Conservation (phyloP, 2,797 vertebrate species). For the Merluccius polli region DNA sequence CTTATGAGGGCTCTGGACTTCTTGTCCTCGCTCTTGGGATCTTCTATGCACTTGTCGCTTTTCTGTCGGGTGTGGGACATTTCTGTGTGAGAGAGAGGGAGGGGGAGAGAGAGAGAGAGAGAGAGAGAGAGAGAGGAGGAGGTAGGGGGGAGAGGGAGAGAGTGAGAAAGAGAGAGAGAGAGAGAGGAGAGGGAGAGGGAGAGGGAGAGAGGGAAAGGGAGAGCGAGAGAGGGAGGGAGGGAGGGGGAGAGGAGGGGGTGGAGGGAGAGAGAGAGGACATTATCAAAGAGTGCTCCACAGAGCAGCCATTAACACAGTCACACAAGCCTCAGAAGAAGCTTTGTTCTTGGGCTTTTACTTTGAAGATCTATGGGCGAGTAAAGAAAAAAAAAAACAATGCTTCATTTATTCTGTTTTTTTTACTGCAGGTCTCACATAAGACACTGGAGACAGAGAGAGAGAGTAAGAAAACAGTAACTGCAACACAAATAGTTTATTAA, state of each 20-base stretch:
- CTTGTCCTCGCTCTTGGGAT: slow-evolving; percentile 87
- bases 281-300: slow-evolving; percentile 69
- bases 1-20: slow-evolving; percentile 85
- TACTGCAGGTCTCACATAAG: slow-evolving; percentile 66
- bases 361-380: slow-evolving; percentile 73
- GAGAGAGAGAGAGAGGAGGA: too few relatives aligned
- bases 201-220: slow-evolving; percentile 50
- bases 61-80: slow-evolving; percentile 82
- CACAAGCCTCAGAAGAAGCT: slow-evolving; percentile 73
- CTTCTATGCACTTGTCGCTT: slow-evolving; percentile 87
- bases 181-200: slow-evolving; percentile 46
- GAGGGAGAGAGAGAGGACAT: slow-evolving; percentile 40
- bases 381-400: slow-evolving; percentile 73
- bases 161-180: slow-evolving; percentile 42
- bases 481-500: slow-evolving; percentile 72
- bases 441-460: slow-evolving; percentile 42
- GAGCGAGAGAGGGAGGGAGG: slow-evolving; percentile 29
- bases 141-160: slow-evolving; percentile 56
- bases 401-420: slow-evolving; percentile 82
- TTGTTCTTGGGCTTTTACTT: slow-evolving; percentile 77
- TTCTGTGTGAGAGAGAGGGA: slow-evolving; percentile 74
- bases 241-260: slow-evolving; percentile 56
- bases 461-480: background rate
- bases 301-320: slow-evolving; percentile 57
- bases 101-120: slow-evolving; percentile 40